phyloP scores from a whole-genome alignment of 2,113 vertebrate species.

The Galbula dea region DNA sequence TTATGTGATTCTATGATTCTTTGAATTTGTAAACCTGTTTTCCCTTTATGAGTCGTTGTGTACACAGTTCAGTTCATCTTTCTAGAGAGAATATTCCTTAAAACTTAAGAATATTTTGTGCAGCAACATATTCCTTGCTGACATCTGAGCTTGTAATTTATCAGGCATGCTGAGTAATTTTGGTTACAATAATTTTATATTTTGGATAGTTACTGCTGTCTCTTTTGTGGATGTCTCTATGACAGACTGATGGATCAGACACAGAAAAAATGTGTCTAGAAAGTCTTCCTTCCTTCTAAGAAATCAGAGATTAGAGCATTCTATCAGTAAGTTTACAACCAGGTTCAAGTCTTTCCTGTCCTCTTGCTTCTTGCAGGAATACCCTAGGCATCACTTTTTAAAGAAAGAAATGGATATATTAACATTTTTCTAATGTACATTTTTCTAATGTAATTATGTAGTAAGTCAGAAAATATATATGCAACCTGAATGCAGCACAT shows the following conservation, averaged over 20 bases:
- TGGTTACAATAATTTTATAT: too few relatives aligned
- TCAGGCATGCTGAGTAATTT: too few relatives aligned
- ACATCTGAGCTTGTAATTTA: too few relatives aligned
- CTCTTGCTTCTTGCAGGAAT: neutral
- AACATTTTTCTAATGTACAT: neutral
- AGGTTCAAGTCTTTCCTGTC: neutral
- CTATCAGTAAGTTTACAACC: neutral
- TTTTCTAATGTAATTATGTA: neutral
- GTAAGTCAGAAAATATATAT: neutral
- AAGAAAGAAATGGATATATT: neutral
- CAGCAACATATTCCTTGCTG: too few relatives aligned
- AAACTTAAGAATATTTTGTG: too few relatives aligned
- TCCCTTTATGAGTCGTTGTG: too few relatives aligned
- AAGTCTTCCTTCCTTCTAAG: neutral
- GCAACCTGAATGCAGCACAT: neutral
- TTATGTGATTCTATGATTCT: neutral
- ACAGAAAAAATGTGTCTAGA: fast-evolving
- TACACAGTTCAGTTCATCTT: too few relatives aligned
- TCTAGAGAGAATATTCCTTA: too few relatives aligned
- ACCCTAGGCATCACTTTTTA: neutral
- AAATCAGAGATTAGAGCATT: neutral
- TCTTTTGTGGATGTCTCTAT: neutral
- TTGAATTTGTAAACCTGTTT: neutral
- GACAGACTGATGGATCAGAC: neutral
- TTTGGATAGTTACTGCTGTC: too few relatives aligned